Evolutionary conservation across 2,888 invertebrate genomes (phyloP), one percentile per base, ranked within the genome.

Genomic region (Megamerina dolium): DNA sequence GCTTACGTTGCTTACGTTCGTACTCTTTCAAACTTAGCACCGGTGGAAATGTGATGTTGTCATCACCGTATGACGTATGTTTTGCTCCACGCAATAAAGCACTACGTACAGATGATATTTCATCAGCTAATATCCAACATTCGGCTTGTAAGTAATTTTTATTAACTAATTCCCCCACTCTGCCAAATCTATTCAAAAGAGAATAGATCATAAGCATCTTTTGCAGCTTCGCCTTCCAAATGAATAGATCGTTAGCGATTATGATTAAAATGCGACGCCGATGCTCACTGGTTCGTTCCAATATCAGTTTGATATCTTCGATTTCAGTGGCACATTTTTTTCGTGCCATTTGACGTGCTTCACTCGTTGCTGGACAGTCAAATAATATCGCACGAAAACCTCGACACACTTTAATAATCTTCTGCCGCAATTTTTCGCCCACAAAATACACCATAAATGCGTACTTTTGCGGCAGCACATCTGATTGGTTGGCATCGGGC

Each of bases 201-300:
- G 90, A 87, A 71, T 90, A 94, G 57, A 92, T 87, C 4, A 88
- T 88, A 64, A 92, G 87, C 70, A 86, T 84, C 67, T 88, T 88
- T 19, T 79, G 75, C 5, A 87, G 81, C 75, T 87, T 85, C 9
- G 85, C 77, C 51, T 77, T 78, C 88, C 90, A 88, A 41, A 89
- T 73, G 60, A 48, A 57, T 1, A 61, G n/a, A 8, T 63, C 57
- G 1, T 14, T 33, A 1, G 62, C 51, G 3, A 54, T 55, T 0
- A 38, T 9, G 0, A 17, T 6, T 0, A 92, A 70, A 1, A 89
- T 82, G 6, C 85, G 73, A 56, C 82, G 82, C 10, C 87, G 77
- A 61, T 88, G 86, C 59, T 83, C 81, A 59, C 81, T 78, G 0
- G 87, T 87, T 71, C 87, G 83, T 45, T 80, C 80, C 46, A 89